Percentiles rank a stretch among this genome's conserved stretches.
Evolutionary conservation across 2,113 vertebrate species (phyloP).

Genomic region (Aplodontia rufa): DNA sequence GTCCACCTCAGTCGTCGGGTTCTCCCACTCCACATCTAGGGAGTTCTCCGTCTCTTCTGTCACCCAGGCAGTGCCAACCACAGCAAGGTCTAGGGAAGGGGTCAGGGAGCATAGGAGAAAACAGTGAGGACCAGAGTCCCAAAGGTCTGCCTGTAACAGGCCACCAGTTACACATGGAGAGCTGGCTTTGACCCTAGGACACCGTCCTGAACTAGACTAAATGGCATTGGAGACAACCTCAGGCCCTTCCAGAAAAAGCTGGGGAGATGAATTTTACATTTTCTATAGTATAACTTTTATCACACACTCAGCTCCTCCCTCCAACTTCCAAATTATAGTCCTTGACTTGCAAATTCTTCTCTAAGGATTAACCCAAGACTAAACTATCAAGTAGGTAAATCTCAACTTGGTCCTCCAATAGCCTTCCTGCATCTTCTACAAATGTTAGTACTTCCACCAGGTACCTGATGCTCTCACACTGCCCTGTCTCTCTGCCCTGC

Average conservation of each 20-base stretch:
- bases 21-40: slow-evolving; percentile 93
- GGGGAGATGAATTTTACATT: neutral
- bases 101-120: neutral
- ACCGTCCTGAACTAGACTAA: neutral
- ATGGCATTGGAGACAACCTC: neutral
- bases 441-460: neutral
- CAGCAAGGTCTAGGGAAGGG: slow-evolving; percentile 80
- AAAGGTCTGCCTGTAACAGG: neutral
- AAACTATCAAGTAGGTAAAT: neutral
- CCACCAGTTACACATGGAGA: neutral
- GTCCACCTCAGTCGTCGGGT: slow-evolving; percentile 86
- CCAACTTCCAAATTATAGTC: neutral
- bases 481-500: neutral
- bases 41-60: slow-evolving; percentile 89
- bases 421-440: neutral
- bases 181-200: neutral
- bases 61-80: slow-evolving; percentile 85
- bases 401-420: neutral
- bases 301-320: neutral
- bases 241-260: neutral
- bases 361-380: neutral
- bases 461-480: neutral
- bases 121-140: neutral
- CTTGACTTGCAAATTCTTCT: neutral
- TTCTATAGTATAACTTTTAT: neutral